Evolutionary conservation across 2,113 vertebrate genomes (phyloP), one percentile per base, ranked within the genome.

Genomic region (Rutilus rutilus): DNA sequence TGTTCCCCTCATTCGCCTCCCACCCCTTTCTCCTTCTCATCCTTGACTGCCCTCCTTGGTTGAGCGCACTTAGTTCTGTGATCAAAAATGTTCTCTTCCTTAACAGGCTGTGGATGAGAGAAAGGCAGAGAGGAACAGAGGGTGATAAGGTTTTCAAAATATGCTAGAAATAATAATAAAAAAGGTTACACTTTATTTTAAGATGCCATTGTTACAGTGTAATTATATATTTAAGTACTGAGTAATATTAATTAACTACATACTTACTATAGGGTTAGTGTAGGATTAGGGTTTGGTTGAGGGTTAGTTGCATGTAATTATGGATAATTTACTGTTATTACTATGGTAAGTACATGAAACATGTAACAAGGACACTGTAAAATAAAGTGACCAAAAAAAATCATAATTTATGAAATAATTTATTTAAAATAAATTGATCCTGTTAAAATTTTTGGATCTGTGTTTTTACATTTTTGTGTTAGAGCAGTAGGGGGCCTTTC

Each of bases 21-120:
- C 89, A 88, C 90, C 87, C 85, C 83, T 88, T 90, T 90, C 91
- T 91, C 85, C 87, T 91, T 90, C 91, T 92, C 92, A 91, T 92
- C 92, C 85, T 91, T 90, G 90, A 87, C 90, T 92, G 90, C 90
- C 89, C 93, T 93, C 92, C 93, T 89, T 90, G 92, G 91, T 91
- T 93, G 92, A 93, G 92, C 90, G 91, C 89, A 90, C 90, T 93
- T 91, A 92, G 90, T 89, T 92, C 90, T 90, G 91, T 92, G 93
- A 95, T 95, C 92, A 93, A 93, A 94, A 93, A 93, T 91, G 93
- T 94, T 90, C 92, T 93, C 91, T 94, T 91, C 89, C 90, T 91
- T 91, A 90, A 57, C 69, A 78, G 82, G 60, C 69, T 85, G 87
- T 85, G 83, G 73, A 78, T 85, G 74, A 79, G 67, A 85, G 85